These are phyloP conservation scores for Rotaria magnacalcarata DNA, from an alignment of 2,888 invertebrate species.

Conservation along the genomic window DNA sequence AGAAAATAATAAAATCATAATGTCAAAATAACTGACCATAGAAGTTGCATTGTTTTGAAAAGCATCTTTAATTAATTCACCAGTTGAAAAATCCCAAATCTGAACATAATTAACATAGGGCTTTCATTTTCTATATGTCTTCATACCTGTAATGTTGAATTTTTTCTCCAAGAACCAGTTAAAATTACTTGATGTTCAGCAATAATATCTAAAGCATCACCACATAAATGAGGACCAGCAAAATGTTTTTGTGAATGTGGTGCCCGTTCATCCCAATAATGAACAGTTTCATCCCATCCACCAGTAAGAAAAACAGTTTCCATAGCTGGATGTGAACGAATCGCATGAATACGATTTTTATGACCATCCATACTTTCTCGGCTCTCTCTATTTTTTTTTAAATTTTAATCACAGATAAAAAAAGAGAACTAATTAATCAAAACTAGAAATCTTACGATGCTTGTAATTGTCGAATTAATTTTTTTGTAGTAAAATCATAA, in stretches of 20 bases:
- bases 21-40: constrained; percentile 21
- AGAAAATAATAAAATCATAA: too few species aligned
- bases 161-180: constrained; percentile 58
- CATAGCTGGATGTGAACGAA: constrained; percentile 54
- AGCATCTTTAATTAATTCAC: constrained; percentile 56
- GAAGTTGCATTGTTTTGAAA: constrained; percentile 38
- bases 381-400: background rate
- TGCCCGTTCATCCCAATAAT: constrained; percentile 50
- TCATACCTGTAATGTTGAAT: constrained; percentile 54
- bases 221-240: constrained; percentile 59
- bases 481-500: constrained; percentile 55
- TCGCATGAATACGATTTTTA: constrained; percentile 55
- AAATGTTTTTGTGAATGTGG: constrained; percentile 50
- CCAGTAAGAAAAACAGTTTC: constrained; percentile 56
- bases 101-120: constrained; percentile 45
- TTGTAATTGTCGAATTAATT: constrained; percentile 52
- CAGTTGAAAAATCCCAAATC: constrained; percentile 58
- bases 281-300: constrained; percentile 60
- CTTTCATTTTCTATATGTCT: background rate
- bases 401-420: too few species aligned
- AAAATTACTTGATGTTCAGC: constrained; percentile 58
- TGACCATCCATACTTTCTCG: constrained; percentile 58
- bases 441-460: constrained; percentile 51
- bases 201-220: constrained; percentile 59
- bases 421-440: constrained; percentile 35